Evolutionary conservation across 2,113 vertebrate genomes (phyloP).

Genomic region (Prochilodus magdalenae): DNA sequence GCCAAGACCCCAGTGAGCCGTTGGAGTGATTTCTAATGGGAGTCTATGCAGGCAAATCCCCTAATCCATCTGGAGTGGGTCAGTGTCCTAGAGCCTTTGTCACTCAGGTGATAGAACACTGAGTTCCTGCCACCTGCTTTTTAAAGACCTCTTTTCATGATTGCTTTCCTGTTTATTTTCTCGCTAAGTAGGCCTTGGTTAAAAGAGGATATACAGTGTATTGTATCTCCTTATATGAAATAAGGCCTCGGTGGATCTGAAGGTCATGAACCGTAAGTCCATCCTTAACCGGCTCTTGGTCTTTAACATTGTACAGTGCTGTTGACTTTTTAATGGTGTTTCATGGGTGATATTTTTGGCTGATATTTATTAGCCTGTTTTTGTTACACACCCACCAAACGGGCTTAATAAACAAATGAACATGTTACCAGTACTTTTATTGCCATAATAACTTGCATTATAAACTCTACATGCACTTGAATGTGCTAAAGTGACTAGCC

Average conservation of each 20-base stretch:
- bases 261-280: not conserved
- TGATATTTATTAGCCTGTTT: too few relatives aligned
- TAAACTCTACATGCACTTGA: too few relatives aligned
- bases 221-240: not conserved
- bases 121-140: slow-evolving; percentile 10
- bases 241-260: not conserved
- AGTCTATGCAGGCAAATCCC: slow-evolving; percentile 48
- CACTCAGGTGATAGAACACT: slow-evolving; percentile 27
- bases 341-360: too few relatives aligned
- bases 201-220: not conserved
- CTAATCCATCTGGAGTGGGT: slow-evolving; percentile 48
- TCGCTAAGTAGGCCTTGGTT: not conserved
- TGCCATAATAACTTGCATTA: too few relatives aligned
- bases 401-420: too few relatives aligned
- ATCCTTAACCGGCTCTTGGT: not conserved
- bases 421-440: too few relatives aligned
- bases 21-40: slow-evolving; percentile 39
- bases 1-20: slow-evolving; percentile 32
- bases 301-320: not conserved
- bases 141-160: slow-evolving; percentile 8
- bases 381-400: too few relatives aligned
- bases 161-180: slow-evolving; percentile 6
- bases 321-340: not conserved
- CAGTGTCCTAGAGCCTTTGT: slow-evolving; percentile 24
- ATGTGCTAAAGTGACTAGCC: too few relatives aligned